Conservation (phyloP, 2,888 invertebrate genomes). For the Xanthia togata region DNA sequence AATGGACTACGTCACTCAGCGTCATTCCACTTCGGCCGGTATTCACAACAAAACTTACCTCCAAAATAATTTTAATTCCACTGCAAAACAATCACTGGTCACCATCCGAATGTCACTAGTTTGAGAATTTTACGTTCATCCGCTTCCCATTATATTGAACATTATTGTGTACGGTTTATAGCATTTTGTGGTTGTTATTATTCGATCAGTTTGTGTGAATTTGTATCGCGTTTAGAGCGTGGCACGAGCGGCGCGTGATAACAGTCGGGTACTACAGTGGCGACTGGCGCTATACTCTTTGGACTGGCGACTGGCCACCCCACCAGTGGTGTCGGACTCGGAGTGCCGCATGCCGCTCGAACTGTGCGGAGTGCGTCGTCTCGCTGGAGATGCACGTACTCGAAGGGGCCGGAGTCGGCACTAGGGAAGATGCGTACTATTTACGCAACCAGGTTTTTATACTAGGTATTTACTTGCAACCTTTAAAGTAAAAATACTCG, state of each 20-base stretch:
- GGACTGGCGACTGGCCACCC: too few species aligned
- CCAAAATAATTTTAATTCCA: conserved; percentile 67
- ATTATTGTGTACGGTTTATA: conserved; percentile 69
- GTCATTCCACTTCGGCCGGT: conserved; percentile 67
- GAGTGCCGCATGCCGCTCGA: conserved; percentile 24
- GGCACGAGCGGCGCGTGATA: conserved; percentile 60
- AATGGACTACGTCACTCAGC: conserved; percentile 64
- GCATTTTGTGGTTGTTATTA: conserved; percentile 72
- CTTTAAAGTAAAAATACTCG: too few species aligned
- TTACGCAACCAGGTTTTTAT: too few species aligned
- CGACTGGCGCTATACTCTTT: too few species aligned
- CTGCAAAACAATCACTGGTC: conserved; percentile 61
- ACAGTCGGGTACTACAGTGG: conserved; percentile 55
- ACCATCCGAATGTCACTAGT: conserved; percentile 54
- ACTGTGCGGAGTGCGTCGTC: background rate
- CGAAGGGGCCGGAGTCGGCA: conserved; percentile 9
- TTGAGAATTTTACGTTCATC: conserved; percentile 66
- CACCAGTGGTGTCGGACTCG: conserved; percentile 7
- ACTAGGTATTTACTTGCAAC: too few species aligned
- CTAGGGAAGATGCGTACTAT: too few species aligned
- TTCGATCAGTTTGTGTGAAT: conserved; percentile 63
- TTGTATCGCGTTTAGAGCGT: conserved; percentile 58
- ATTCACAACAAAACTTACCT: conserved; percentile 76
- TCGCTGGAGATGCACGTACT: too few species aligned
- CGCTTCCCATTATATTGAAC: conserved; percentile 68